Base-by-base conservation (phyloP, 1,140 invertebrate species). In the Drosophila hydei region DNA sequence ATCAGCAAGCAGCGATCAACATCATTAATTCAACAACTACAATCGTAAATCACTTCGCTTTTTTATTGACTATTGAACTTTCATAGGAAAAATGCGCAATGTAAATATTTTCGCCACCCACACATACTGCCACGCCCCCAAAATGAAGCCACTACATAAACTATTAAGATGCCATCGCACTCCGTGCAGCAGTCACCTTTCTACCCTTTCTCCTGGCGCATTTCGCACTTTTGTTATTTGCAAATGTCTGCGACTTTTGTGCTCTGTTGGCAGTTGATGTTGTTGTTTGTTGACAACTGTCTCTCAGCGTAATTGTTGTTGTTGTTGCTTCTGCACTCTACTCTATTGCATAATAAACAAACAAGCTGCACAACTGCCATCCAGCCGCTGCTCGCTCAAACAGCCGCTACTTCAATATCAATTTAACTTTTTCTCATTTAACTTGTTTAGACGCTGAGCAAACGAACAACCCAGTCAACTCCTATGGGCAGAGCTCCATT, bases 311-410 rank as follows among this genome's bases (percentile, higher is more conserved):
- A 16, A 30, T 51, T 52, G 36, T 51, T 52, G 48, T 60, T 43
- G 60, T 52, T 25, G 36, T 30, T 48, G 42, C 23, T 50, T 25
- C 38, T 65, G 62, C 69, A 72, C 62, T 72, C 51, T 60, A 45
- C 61, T 71, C 51, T 38, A 40, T 72, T 72, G 69, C 69, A 67
- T 60, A 72, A 72, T 72, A 67, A 56, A 21, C 45, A 65, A 71
- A 65, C 54, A 67, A 71, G 40, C 52, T 58, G 16, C 16, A 25
- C 51, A 30, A n/a, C 19, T 52, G 52, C 51, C 40, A 6, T 12
- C 21, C 38, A 14, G 18, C 30, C 18, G 11, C 56, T 27, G 18
- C 27, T 14, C 38, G 0, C 36, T 27, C 38, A 25, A 64, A 59
- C 48, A 43, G 23, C 54, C 42, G 18, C 30, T 59, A 54, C 48